Evolutionary conservation across 2,888 invertebrate species (phyloP), one percentile per base, ranked within the genome.

Genomic region (Ormyrus rosae): DNA sequence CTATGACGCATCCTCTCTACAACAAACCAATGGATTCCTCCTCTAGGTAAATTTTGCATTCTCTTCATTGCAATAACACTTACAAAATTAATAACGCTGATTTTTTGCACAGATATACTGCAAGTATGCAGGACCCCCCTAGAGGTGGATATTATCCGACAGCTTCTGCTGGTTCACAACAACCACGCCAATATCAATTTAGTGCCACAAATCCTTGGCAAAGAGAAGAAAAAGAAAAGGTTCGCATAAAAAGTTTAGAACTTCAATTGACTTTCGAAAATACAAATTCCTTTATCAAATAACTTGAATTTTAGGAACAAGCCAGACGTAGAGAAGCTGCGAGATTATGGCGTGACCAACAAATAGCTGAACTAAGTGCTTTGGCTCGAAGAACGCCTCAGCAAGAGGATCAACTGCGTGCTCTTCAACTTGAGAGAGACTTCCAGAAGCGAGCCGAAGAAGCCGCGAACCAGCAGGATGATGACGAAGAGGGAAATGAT

Each of bases 381-480:
- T 89, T 96, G 80, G 93, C 94, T 19, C 92, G 93, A 71, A 93
- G 97, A 77, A 94, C 95, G 4, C 91, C 94, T 0, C 96, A 95
- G 85, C 97, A 98, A 89, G 97, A 96, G 84, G 97, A 98, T 88
- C 96, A 97, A 87, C 91, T 98, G 19, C 93, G 97, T 77, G 95
- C 97, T n/a, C 92, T 99, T 77, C 95, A 96, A 83, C 92, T 98
- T n/a, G 98, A 99, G 89, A 93, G 96, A 81, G 98, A 99, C 91
- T 99, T 99, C 90, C 98, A 98, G 89, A 93, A 97, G 70, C 93
- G 98, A 68, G 98, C 97, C 4, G 95, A 96, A 88, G 96, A 97
- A 91, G 93, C 93, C 53, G 94, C 93, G 78, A 94, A 93, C 84
- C 94, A 94, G 83, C 95, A 94, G 85, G 95, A 95, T 75, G 95